These are phyloP conservation scores for Salvator merianae DNA, from an alignment of 2,113 vertebrate species.

Conservation along the genomic window DNA sequence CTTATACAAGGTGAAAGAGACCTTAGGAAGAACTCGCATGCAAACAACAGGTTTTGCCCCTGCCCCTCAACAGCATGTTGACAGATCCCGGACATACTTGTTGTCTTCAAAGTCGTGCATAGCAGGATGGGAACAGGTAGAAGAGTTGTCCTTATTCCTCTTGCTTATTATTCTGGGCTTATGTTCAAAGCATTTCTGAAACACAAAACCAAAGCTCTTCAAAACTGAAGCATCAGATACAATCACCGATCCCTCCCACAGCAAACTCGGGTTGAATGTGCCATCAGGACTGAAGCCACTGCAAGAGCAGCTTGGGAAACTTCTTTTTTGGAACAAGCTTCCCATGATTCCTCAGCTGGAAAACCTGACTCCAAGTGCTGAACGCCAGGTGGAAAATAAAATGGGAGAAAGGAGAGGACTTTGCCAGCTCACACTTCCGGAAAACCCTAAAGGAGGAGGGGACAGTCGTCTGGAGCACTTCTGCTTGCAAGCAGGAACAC, in stretches of 20 bases:
- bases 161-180: constrained; percentile 99
- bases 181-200: constrained; percentile 98
- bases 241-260: background rate
- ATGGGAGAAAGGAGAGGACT: background rate
- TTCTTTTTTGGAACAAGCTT: too few species aligned
- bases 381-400: background rate
- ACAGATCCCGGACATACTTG: constrained; percentile 82
- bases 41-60: background rate
- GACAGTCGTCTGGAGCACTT: too few species aligned
- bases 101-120: constrained; percentile 94
- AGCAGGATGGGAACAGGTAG: constrained; percentile 91
- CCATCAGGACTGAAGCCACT: too few species aligned
- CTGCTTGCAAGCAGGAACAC: background rate
- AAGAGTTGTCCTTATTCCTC: constrained; percentile 89
- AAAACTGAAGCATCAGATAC: constrained; percentile 10
- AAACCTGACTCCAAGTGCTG: background rate
- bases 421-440: background rate
- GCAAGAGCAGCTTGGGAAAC: too few species aligned
- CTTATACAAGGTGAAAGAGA: background rate
- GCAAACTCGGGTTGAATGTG: background rate
- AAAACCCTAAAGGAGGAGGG: too few species aligned
- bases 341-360: too few species aligned
- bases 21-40: background rate
- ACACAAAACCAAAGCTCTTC: constrained; percentile 61
- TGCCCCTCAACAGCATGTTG: too few species aligned